Evolutionary conservation across 2,888 invertebrate genomes (phyloP).

Genomic region (Drosophila niveifrons): DNA sequence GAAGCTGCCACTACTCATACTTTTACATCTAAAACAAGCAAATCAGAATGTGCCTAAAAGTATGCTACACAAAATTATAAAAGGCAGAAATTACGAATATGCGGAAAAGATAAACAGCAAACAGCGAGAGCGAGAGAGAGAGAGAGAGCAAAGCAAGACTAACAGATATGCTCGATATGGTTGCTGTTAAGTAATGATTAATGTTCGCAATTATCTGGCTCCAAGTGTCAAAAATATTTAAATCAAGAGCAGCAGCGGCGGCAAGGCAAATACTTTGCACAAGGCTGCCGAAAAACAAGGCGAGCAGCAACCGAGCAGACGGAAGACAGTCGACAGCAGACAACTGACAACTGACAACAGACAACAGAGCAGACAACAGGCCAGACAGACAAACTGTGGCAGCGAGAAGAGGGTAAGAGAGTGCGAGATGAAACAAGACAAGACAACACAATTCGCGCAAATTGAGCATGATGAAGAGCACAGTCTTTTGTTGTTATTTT

Average conservation of each 20-base stretch:
- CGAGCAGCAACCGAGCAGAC: slow-evolving; percentile 53
- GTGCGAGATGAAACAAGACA: slow-evolving; percentile 62
- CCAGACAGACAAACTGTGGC: slow-evolving; percentile 31
- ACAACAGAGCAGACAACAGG: slow-evolving; percentile 26
- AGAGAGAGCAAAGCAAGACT: neutral
- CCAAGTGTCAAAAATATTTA: slow-evolving; percentile 81
- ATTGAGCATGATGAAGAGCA: slow-evolving; percentile 79
- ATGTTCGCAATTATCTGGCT: slow-evolving; percentile 77
- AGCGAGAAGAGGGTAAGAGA: slow-evolving; percentile 32
- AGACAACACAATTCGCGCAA: slow-evolving; percentile 77
- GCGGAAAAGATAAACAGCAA: neutral
- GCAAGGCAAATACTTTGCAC: slow-evolving; percentile 33
- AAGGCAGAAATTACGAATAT: slow-evolving; percentile 6
- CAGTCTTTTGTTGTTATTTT: slow-evolving; percentile 44
- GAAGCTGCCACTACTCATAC: neutral
- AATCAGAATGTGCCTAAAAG: slow-evolving; percentile 24
- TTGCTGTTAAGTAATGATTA: slow-evolving; percentile 73
- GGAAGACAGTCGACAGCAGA: slow-evolving; percentile 52
- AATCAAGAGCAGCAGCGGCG: slow-evolving; percentile 65
- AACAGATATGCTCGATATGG: slow-evolving; percentile 36
- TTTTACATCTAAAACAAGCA: neutral
- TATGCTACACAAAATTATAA: slow-evolving; percentile 37
- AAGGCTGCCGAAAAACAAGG: slow-evolving; percentile 28
- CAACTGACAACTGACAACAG: slow-evolving; percentile 53
- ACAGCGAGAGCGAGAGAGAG: neutral